Evolutionary conservation across 1,140 invertebrate species (phyloP).

Genomic region (Episyrphus balteatus): DNA sequence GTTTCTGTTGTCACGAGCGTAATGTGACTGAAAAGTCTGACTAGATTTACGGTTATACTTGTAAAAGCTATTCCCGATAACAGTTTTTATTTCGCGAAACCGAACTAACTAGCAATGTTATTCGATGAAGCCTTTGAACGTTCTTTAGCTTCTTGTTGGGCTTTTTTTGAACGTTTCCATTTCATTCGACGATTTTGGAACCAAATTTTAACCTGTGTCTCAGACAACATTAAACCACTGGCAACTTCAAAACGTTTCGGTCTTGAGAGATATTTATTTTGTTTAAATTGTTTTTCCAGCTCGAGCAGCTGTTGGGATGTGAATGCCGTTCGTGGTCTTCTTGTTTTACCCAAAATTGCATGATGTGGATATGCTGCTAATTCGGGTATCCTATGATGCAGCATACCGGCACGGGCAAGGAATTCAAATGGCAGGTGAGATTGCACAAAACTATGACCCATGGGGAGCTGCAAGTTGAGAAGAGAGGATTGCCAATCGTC

Average conservation of each 20-base stretch:
- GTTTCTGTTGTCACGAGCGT: too few species aligned
- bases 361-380: constrained; percentile 48
- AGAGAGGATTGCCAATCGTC: neutral
- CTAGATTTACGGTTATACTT: too few species aligned
- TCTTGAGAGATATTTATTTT: constrained; percentile 97
- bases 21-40: too few species aligned
- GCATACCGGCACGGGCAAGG: constrained; percentile 72
- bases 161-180: constrained; percentile 91
- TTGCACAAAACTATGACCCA: constrained; percentile 40
- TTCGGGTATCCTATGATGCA: constrained; percentile 68
- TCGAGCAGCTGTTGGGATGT: constrained; percentile 96
- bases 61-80: too few species aligned
- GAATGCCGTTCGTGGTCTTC: constrained; percentile 93
- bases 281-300: constrained; percentile 94
- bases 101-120: too few species aligned
- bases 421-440: constrained; percentile 77
- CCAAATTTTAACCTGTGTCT: constrained; percentile 98
- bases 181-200: constrained; percentile 94
- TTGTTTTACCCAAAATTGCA: constrained; percentile 83
- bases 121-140: constrained; percentile 14
- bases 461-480: constrained; percentile 18
- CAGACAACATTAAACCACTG: constrained; percentile 92
- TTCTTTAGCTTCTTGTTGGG: constrained; percentile 59
- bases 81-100: too few species aligned
- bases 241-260: constrained; percentile 98